phyloP scores from a whole-genome alignment of 2,888 invertebrate species.

The Chalcis sispes region DNA sequence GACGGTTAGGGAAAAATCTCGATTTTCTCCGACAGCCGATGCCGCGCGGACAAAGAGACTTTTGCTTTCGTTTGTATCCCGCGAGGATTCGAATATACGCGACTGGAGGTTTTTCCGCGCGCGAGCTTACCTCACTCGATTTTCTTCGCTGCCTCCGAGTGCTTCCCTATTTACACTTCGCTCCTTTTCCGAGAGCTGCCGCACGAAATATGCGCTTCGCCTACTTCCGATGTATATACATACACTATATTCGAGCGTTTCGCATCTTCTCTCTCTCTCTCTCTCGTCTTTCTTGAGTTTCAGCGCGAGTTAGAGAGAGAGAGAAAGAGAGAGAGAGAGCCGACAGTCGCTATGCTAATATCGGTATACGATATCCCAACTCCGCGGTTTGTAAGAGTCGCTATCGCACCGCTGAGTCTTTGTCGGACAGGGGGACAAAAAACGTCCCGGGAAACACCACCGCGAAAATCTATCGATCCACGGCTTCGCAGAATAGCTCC shows the following conservation, averaged over 20 bases:
- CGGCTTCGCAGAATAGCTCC: no score
- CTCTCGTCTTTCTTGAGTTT: slow-evolving; percentile 28
- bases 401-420: neutral
- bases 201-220: slow-evolving; percentile 9
- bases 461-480: neutral
- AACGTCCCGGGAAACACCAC: neutral
- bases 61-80: slow-evolving; percentile 2
- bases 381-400: no score
- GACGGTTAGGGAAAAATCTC: slow-evolving; percentile 25
- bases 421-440: neutral
- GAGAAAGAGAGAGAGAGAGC: no score
- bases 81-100: slow-evolving; percentile 29
- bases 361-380: slow-evolving; percentile 29
- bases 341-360: slow-evolving; percentile 37
- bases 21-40: slow-evolving; percentile 9
- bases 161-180: slow-evolving; percentile 23
- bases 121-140: slow-evolving; percentile 22
- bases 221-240: neutral
- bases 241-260: neutral
- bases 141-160: slow-evolving; percentile 1
- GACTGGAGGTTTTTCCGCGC: slow-evolving; percentile 5
- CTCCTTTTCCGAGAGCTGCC: neutral
- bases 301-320: no score
- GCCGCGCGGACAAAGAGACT: slow-evolving; percentile 20
- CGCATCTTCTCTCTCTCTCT: neutral